These are phyloP conservation scores for Coenonympha glycerion DNA, from an alignment of 2,888 invertebrate genomes.

Conservation along the genomic window DNA sequence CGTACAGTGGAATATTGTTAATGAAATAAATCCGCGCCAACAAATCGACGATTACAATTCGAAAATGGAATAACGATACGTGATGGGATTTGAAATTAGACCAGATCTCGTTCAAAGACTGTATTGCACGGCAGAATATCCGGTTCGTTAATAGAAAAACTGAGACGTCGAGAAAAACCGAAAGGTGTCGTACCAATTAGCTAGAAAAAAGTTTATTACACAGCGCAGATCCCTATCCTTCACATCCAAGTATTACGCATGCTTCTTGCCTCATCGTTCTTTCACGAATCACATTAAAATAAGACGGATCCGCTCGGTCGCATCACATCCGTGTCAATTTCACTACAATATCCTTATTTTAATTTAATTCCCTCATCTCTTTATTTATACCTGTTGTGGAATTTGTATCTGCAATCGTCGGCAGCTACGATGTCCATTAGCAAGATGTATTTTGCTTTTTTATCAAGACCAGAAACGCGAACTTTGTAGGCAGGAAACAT, in stretches of 20 bases:
- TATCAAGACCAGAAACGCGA: slow-evolving; percentile 96
- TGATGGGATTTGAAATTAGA: slow-evolving; percentile 28
- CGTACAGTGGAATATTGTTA: slow-evolving; percentile 44
- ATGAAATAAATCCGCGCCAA: slow-evolving; percentile 30
- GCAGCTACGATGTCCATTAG: slow-evolving; percentile 98
- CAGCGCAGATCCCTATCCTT: slow-evolving; percentile 61
- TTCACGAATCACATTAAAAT: slow-evolving; percentile 71
- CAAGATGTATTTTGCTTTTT: slow-evolving; percentile 97
- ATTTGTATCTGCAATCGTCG: slow-evolving; percentile 96
- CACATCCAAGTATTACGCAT: slow-evolving; percentile 72
- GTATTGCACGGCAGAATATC: slow-evolving; percentile 23
- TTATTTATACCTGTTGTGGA: slow-evolving; percentile 89
- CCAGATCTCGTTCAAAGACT: slow-evolving; percentile 19
- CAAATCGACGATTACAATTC: slow-evolving; percentile 25
- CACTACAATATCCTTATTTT: slow-evolving; percentile 58
- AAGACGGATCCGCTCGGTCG: slow-evolving; percentile 49
- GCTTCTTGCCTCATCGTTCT: slow-evolving; percentile 79
- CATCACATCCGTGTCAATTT: slow-evolving; percentile 37
- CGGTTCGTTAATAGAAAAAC: slow-evolving; percentile 23
- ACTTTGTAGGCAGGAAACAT: slow-evolving; percentile 99
- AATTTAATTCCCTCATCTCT: slow-evolving; percentile 64
- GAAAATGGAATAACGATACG: slow-evolving; percentile 24
- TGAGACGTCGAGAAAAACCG: not conserved
- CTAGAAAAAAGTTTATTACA: slow-evolving; percentile 5
- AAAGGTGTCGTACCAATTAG: slow-evolving; percentile 9